Percentiles rank a stretch among this genome's conserved stretches.
phyloP scores from a whole-genome alignment of 2,113 vertebrate species.

The Serinus canaria region DNA sequence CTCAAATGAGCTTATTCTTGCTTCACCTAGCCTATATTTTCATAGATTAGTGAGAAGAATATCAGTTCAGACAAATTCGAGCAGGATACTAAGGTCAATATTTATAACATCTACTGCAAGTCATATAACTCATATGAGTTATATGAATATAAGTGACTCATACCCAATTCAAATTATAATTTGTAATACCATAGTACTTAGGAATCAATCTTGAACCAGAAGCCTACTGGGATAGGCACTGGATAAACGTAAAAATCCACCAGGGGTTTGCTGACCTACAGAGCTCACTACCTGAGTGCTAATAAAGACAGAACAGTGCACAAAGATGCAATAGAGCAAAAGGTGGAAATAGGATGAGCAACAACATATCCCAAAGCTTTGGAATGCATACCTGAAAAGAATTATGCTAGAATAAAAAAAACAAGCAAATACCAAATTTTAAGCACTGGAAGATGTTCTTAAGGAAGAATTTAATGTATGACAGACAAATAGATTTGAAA shows the following conservation, averaged over 20 bases:
- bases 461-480: background rate
- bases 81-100: background rate
- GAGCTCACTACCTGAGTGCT: background rate
- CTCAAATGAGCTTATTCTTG: background rate
- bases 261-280: background rate
- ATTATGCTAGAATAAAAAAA: background rate
- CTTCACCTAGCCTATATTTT: background rate
- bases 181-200: background rate
- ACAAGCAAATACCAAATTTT: background rate
- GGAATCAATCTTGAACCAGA: background rate
- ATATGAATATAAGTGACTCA: background rate
- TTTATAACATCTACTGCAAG: background rate
- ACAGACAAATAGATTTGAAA: background rate
- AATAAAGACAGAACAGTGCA: background rate
- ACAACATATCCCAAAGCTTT: background rate
- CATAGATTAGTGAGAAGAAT: background rate
- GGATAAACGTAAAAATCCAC: background rate
- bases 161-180: background rate
- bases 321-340: background rate
- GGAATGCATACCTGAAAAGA: background rate
- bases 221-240: background rate
- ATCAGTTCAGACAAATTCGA: background rate
- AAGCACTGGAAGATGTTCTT: background rate
- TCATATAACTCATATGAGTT: background rate
- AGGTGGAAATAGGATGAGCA: background rate